Conservation (phyloP, 2,888 invertebrate species). For the Ormia ochracea region DNA sequence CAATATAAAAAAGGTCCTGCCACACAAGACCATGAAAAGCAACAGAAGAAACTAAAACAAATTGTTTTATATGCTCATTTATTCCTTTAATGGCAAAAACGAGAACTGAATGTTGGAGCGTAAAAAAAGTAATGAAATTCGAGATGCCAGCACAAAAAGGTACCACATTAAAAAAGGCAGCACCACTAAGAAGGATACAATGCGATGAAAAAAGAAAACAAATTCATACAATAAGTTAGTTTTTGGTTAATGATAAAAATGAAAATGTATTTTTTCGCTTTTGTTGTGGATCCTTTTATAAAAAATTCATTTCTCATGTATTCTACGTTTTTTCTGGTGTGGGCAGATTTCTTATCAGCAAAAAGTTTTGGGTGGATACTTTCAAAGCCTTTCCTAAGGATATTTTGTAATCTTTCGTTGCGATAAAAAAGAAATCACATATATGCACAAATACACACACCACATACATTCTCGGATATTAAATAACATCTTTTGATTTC, state of each 20-base stretch:
- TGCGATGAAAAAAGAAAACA: background rate
- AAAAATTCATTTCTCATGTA: background rate
- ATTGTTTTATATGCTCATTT: conserved; percentile 76
- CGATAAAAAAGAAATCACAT: background rate
- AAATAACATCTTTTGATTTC: background rate
- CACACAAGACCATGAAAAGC: background rate
- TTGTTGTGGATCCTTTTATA: background rate
- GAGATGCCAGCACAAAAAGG: background rate
- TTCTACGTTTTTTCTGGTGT: conserved; percentile 15
- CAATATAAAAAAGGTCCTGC: conserved; percentile 18
- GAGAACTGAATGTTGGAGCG: conserved; percentile 62
- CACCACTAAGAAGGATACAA: background rate
- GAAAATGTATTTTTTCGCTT: conserved; percentile 28
- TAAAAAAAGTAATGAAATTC: background rate
- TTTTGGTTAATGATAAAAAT: conserved; percentile 32
- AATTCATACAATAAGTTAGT: conserved; percentile 18
- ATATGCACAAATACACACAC: too few relatives aligned
- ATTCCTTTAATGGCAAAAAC: conserved; percentile 74
- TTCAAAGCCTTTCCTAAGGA: background rate
- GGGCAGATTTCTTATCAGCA: background rate
- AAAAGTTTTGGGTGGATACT: background rate
- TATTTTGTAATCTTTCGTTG: background rate
- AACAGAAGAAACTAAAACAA: conserved; percentile 70
- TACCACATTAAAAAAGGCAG: background rate
- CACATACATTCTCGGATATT: background rate